Evolutionary conservation across 2,888 invertebrate species (phyloP).

Genomic region (Eupsilia transversa): DNA sequence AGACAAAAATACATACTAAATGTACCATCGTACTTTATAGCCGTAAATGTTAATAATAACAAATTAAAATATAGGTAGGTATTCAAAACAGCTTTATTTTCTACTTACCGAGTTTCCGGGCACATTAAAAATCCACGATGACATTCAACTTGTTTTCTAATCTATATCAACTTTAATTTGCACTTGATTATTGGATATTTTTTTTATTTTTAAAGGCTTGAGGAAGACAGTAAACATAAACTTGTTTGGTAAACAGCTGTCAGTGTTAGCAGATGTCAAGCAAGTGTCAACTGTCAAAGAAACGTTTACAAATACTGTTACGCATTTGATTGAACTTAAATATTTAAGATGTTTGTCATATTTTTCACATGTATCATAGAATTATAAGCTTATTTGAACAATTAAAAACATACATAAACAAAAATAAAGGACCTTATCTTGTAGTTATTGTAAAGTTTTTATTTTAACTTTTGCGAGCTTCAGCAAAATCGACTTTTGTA

Average conservation of each 20-base stretch:
- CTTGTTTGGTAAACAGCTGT: conserved; percentile 10
- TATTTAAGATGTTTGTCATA: neutral
- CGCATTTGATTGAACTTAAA: accelerated
- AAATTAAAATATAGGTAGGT: too few species aligned
- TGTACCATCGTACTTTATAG: too few species aligned
- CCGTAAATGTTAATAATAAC: too few species aligned
- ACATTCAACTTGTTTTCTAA: conserved; percentile 22
- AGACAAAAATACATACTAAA: neutral
- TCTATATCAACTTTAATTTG: neutral
- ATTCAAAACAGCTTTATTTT: conserved; percentile 21
- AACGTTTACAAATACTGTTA: conserved; percentile 27
- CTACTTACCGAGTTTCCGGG: conserved; percentile 44
- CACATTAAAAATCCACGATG: conserved; percentile 6
- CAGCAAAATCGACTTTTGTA: neutral
- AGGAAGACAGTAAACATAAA: neutral
- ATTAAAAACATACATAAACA: accelerated
- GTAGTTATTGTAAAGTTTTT: neutral
- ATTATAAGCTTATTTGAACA: accelerated
- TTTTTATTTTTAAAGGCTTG: too few species aligned
- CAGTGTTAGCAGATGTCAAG: neutral
- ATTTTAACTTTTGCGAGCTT: accelerated
- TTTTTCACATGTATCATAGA: neutral
- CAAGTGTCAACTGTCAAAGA: conserved; percentile 16
- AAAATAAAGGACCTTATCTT: neutral
- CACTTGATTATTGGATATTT: too few species aligned